Evolutionary conservation across 1,140 invertebrate genomes (phyloP), one percentile per base, ranked within the genome.

Genomic region (Zelostemma sp.): DNA sequence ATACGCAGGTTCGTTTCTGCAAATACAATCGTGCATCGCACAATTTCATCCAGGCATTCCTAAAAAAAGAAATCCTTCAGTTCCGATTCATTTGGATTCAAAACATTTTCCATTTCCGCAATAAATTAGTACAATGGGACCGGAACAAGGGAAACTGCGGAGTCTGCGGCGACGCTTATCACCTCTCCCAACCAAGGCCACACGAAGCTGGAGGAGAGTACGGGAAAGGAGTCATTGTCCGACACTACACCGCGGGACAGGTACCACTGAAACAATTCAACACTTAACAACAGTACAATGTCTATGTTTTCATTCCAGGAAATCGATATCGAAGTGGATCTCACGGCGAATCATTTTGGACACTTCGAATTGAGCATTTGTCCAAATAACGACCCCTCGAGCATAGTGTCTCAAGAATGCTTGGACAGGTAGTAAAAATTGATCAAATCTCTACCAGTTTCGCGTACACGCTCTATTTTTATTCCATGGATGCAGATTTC

Each of bases 321-420:
- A 80, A 93, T 96, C 33, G 92, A 94, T 48, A 88, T 96, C 0
- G 93, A 94, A 85, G 86, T 97, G 6, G 94, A 97, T 74, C 80
- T 97, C 8, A 97, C 95, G 0, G 93, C 95, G 0, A 97, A 97
- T 80, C 96, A 97, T 82, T 90, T 90, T 69, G 96, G 96, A 0
- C 88, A 91, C 40, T 96, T 97, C 76, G 92, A 94, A 76, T 88
- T 96, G 74, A 90, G 90, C 59, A 79, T 97, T 0, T 97, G 95
- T 62, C 93, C 94, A 0, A 93, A 94, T 59, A 95, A 96, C 74
- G 93, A 95, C 84, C 91, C 92, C 0, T 84, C 85, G 0, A 87
- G 88, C 43, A 91, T 92, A 83, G 93, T 93, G 6, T 91, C 89
- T 0, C 92, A 95, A 75, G 90, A 91, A 45, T 96, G 94, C 72